These are phyloP conservation scores for Lepus americanus DNA, from an alignment of 2,113 vertebrate genomes.

Conservation along the genomic window DNA sequence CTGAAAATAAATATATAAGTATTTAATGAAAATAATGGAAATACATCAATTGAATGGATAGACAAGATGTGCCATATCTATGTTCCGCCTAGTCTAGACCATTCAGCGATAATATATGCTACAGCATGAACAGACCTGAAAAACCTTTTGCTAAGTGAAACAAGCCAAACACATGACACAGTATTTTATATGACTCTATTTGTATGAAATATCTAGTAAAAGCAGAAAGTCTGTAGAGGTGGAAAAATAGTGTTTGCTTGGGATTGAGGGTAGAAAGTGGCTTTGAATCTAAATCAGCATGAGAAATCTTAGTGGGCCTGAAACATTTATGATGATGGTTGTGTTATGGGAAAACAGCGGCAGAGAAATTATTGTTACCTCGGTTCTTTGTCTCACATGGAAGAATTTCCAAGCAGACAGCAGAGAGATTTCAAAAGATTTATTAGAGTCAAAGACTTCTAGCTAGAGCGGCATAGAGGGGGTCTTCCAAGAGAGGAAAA, in stretches of 20 bases:
- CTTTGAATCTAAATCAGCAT: background rate
- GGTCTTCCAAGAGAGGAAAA: too few species aligned
- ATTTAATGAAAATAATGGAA: background rate
- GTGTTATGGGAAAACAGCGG: too few species aligned
- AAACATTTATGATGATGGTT: slow-evolving; percentile 8
- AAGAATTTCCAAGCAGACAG: too few species aligned
- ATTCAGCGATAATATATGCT: background rate
- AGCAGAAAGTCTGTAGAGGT: background rate
- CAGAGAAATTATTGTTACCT: too few species aligned
- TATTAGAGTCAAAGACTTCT: too few species aligned
- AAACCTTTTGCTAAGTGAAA: background rate
- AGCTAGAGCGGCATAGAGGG: too few species aligned
- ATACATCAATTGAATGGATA: background rate
- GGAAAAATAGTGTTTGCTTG: background rate
- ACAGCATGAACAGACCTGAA: background rate
- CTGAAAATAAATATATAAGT: too few species aligned
- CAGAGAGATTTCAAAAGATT: too few species aligned
- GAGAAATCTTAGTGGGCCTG: background rate
- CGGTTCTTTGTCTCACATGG: too few species aligned
- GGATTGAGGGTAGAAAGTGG: background rate
- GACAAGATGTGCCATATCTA: background rate
- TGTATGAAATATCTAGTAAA: background rate
- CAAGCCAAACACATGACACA: background rate
- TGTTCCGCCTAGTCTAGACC: background rate
- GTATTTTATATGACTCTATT: background rate